phyloP scores from a whole-genome alignment of 2,797 vertebrate species.

The Sandelia bainsii region DNA sequence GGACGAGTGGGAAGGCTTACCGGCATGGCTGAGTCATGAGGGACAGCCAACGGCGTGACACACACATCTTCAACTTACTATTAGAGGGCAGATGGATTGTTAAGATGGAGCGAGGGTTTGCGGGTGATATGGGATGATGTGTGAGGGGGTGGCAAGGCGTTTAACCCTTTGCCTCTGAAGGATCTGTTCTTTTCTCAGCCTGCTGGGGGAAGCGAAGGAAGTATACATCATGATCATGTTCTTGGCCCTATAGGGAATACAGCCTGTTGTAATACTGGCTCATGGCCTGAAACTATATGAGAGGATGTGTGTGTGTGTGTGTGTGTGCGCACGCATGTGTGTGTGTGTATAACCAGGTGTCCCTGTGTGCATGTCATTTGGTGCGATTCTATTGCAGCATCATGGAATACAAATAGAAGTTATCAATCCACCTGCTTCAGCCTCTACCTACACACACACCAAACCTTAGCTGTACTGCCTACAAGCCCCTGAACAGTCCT shows the following conservation, averaged over 20 bases:
- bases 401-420: slow-evolving; percentile 49
- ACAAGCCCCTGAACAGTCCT: slow-evolving; percentile 31
- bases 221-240: slow-evolving; percentile 50
- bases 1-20: slow-evolving; percentile 11
- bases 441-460: slow-evolving; percentile 14
- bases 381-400: slow-evolving; percentile 16
- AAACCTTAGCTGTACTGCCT: slow-evolving; percentile 16
- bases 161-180: slow-evolving; percentile 54
- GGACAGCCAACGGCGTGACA: slow-evolving; percentile 26
- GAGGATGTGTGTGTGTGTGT: neutral
- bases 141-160: slow-evolving; percentile 49
- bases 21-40: slow-evolving; percentile 41
- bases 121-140: slow-evolving; percentile 49
- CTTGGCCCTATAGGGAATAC: slow-evolving; percentile 29
- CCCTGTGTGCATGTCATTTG: slow-evolving; percentile 16
- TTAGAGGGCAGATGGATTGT: slow-evolving; percentile 56
- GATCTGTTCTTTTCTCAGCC: slow-evolving; percentile 32
- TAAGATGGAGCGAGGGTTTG: slow-evolving; percentile 19
- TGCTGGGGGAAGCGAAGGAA: slow-evolving; percentile 22
- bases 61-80: slow-evolving; percentile 36
- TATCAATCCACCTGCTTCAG: slow-evolving; percentile 38
- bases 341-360: neutral
- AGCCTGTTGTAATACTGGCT: slow-evolving; percentile 35
- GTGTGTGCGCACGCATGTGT: neutral
- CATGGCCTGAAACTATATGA: slow-evolving; percentile 1